Evolutionary conservation across 2,113 vertebrate species (phyloP).

Genomic region (Ptychochromis oligacanthus): DNA sequence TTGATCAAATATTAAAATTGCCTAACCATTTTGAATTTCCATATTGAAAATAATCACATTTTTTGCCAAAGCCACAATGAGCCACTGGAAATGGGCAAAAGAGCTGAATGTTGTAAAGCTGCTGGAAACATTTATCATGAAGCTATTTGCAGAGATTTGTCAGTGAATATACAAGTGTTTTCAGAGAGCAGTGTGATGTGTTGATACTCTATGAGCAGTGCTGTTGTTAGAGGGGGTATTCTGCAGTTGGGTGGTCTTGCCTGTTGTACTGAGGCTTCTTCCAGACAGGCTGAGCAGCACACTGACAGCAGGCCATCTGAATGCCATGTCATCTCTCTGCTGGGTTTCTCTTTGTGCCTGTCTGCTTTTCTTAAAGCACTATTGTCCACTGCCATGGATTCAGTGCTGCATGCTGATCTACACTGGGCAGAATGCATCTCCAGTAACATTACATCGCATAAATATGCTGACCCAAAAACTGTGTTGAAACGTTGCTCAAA

Average conservation of each 20-base stretch:
- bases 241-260: conserved; percentile 24
- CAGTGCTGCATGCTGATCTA: neutral
- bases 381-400: conserved; percentile 9
- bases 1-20: neutral
- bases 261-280: neutral
- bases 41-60: neutral
- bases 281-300: conserved; percentile 16
- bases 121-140: neutral
- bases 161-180: neutral
- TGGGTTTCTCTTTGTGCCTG: conserved; percentile 18
- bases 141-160: neutral
- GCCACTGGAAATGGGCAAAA: neutral
- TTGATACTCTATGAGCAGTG: neutral
- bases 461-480: neutral
- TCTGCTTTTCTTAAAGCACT: conserved; percentile 3
- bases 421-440: neutral
- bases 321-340: conserved; percentile 20
- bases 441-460: too few relatives aligned
- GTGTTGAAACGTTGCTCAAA: neutral
- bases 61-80: neutral
- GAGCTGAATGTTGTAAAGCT: neutral
- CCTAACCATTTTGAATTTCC: neutral
- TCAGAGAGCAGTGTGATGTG: neutral
- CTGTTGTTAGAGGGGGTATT: neutral
- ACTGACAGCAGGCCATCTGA: conserved; percentile 15